Percentiles rank a stretch among this genome's conserved stretches.
These are phyloP conservation scores for Nibea albiflora DNA, from an alignment of 2,113 vertebrate species.

Conservation along the genomic window DNA sequence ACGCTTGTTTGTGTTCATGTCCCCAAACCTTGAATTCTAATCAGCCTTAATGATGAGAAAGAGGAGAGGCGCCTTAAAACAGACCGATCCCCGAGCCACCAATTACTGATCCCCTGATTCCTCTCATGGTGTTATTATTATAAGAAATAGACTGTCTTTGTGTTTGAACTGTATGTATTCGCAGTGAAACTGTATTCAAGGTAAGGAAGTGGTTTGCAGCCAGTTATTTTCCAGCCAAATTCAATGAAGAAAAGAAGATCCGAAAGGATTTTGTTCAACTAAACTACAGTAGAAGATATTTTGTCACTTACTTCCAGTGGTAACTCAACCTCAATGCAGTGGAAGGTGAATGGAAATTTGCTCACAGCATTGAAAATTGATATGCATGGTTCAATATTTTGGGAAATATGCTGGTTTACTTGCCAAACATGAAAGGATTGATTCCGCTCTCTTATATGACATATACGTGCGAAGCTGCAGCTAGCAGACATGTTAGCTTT, in stretches of 20 bases:
- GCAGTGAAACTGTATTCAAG: background rate
- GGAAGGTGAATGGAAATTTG: background rate
- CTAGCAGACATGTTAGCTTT: background rate
- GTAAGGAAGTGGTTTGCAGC: background rate
- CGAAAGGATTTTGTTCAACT: background rate
- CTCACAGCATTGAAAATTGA: background rate
- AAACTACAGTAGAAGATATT: background rate
- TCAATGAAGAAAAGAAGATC: background rate
- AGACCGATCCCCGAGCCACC: constrained; percentile 43
- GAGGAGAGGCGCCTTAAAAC: constrained; percentile 29
- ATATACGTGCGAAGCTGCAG: background rate
- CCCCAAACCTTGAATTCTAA: constrained; percentile 48
- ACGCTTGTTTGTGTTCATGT: constrained; percentile 36
- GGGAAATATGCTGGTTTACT: too few species aligned
- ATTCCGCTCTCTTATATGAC: background rate
- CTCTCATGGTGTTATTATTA: constrained; percentile 28
- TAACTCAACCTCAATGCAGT: background rate
- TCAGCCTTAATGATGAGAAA: constrained; percentile 52
- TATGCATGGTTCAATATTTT: too few species aligned
- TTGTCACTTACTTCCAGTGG: background rate
- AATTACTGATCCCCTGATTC: constrained; percentile 14
- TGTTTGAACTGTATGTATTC: too few species aligned
- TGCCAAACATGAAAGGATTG: background rate
- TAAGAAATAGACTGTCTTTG: constrained; percentile 14
- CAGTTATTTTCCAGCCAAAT: constrained; percentile 7